Conservation (phyloP, 2,113 vertebrate species). For the Sapayoa aenigma region DNA sequence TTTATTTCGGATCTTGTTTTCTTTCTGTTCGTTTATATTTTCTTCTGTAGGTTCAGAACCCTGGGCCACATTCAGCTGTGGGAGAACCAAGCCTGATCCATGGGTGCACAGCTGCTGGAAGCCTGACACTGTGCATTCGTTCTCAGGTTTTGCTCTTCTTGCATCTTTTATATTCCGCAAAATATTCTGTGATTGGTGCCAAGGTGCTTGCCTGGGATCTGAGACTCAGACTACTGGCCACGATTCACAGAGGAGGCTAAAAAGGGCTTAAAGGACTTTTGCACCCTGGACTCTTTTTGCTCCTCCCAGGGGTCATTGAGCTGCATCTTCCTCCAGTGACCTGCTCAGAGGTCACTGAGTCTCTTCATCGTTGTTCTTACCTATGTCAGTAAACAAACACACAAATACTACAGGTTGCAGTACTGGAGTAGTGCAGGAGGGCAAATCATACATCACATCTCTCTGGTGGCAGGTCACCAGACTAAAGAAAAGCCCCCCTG, state of each 20-base stretch:
- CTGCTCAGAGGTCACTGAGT: not conserved
- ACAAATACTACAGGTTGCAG: not conserved
- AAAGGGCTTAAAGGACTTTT: not conserved
- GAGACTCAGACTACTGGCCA: not conserved
- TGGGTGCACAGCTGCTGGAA: not conserved
- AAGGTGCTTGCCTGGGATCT: not conserved
- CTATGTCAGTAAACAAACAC: not conserved
- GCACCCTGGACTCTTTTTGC: not conserved
- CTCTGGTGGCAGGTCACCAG: not conserved
- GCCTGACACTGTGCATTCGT: not conserved
- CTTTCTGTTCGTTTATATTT: not conserved
- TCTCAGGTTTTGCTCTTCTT: not conserved
- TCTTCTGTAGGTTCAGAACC: not conserved
- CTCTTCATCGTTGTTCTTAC: not conserved
- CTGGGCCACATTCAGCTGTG: not conserved
- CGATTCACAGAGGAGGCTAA: not conserved
- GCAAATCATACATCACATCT: not conserved
- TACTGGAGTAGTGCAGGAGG: not conserved
- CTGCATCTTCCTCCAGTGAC: not conserved
- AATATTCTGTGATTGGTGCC: not conserved
- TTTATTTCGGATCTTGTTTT: not conserved
- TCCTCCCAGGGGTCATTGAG: not conserved
- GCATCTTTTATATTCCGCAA: not conserved
- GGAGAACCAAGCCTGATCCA: not conserved
- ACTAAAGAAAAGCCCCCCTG: not conserved